Evolutionary conservation across 2,797 vertebrate genomes (phyloP).

Genomic region (Lates japonicus): DNA sequence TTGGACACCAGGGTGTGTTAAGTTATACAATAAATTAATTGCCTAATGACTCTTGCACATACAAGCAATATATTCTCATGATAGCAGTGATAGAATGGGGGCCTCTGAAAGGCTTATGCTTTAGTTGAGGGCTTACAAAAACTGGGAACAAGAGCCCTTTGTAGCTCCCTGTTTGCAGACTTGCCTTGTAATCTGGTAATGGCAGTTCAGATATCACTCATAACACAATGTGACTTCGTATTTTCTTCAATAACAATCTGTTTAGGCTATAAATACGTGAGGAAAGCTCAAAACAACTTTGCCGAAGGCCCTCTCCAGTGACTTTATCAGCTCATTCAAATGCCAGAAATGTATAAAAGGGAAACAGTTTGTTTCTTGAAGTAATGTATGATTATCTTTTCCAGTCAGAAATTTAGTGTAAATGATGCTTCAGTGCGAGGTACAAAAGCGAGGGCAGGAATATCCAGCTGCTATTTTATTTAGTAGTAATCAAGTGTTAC

Average conservation of each 20-base stretch:
- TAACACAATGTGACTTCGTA: constrained; percentile 15
- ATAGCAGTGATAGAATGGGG: constrained; percentile 29
- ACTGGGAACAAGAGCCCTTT: constrained; percentile 31
- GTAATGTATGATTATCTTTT: constrained; percentile 50
- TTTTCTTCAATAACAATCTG: constrained; percentile 27
- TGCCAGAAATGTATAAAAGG: constrained; percentile 38
- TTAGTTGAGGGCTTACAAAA: constrained; percentile 39
- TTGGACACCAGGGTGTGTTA: constrained; percentile 55
- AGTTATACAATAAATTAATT: constrained; percentile 64
- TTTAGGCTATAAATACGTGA: constrained; percentile 32
- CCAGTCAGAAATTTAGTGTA: constrained; percentile 26
- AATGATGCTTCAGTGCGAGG: constrained; percentile 40
- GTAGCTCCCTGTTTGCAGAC: constrained; percentile 18
- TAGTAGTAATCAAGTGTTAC: constrained; percentile 23
- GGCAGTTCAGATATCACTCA: constrained; percentile 40
- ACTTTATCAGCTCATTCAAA: constrained; percentile 50
- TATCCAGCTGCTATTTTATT: constrained; percentile 37
- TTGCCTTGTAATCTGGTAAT: constrained; percentile 42
- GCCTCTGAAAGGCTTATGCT: constrained; percentile 32
- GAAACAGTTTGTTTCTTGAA: constrained; percentile 26
- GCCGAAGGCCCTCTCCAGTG: constrained; percentile 37
- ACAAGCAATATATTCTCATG: constrained; percentile 55
- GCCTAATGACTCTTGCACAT: constrained; percentile 62
- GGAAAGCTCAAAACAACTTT: constrained; percentile 27
- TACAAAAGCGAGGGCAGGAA: constrained; percentile 10